Evolutionary conservation across 37 sponge, comb jelly and placozoan genomes (phyloP), one percentile per base, ranked within the genome.

Genomic region (Agelas oroides): DNA sequence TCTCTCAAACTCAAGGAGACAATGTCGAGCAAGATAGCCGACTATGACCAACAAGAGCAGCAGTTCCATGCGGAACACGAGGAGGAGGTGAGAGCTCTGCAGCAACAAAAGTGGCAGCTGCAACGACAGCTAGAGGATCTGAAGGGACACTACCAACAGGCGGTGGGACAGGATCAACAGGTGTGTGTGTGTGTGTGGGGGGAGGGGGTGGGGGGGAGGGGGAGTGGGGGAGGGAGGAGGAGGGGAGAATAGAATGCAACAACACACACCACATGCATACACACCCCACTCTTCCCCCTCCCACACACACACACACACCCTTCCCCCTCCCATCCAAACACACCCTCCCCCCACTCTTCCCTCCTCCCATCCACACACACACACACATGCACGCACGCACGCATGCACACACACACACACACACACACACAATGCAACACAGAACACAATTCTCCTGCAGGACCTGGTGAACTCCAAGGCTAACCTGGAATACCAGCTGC

Each of bases 31-130:
- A 67, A 60, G 16, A 70, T 35, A 54, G 73, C 58, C 32, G 73
- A 77, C 28, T 56, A 71, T 70, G 83, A 82, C 2, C 72, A 52
- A 19, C 75, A 34, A 5, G 88, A 87, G n/a, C n/a, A 62, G 17
- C 63, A 75, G 54, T 54, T 84, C 0, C 72, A 66, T 19, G 37
- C 56, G 1, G 91, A 90, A 58, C 91, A 90, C 31, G 91, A 90
- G 21, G 91, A 90, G 52, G 91, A 90, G 39, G 91, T 90, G 17
- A 65, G 59, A 41, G 80, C 85, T 41, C 72, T 89, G 34, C 38
- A 37, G 16, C 90, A 89, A 41, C 84, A 76, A 21, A 89, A 84
- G 23, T 24, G 73, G 2, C 63, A 65, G 6, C 66, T 89, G 0
- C 20, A 30, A 30, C 59, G 53, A 17, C 65, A 73, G 38, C 46